Base-by-base conservation (phyloP, 2,888 invertebrate species). In the Ceramica pisi region DNA sequence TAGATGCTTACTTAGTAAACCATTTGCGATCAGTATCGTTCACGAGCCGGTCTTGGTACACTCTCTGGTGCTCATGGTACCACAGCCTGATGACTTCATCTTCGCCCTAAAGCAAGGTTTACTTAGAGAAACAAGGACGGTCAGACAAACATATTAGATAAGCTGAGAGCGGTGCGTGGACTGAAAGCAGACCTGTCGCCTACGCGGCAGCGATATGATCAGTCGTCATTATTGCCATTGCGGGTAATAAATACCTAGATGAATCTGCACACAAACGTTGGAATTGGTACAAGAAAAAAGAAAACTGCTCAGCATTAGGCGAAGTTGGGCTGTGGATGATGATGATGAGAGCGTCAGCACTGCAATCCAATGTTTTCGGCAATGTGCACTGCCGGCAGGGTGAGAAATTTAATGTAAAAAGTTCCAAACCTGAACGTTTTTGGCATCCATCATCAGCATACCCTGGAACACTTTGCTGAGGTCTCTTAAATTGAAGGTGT, bases 401-500 rank as follows among this genome's bases (percentile, higher is more conserved):
- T 5, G 44, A 44, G 19, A 44, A 44, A 6, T 44, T 8, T 26
- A 53, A 53, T 31, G 9, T 9, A 48, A 21, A 48, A 48, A 23
- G n/a, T 12, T 26, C 12, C 31, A 38, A 46, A 98, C 98, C 90
- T 96, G 92, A 55, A 98, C 93, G 35, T 92, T 90, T 59, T 95
- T 95, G 0, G 98, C 97, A 2, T 97, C 97, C 83, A 97, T 96
- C 97, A 98, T 97, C 48, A 98, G 93, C 1, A 98, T 96, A 2
- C 98, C 98, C 94, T 98, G 97, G 88, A 98, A 98, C 23, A 99
- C 98, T 86, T 98, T 97, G 71, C 98, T 97, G 77, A 99, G 97
- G 91, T 99, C 99, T 23, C 99, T 95, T 84, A 99, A 91, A 93
- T 99, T 99, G 93, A 99, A 99, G 0, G 98, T 98, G 87, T 99